Percentiles rank a stretch among this genome's conserved stretches.
phyloP scores from a whole-genome alignment of 64 coral and sea anemone species.

The Stichodactyla helianthus region DNA sequence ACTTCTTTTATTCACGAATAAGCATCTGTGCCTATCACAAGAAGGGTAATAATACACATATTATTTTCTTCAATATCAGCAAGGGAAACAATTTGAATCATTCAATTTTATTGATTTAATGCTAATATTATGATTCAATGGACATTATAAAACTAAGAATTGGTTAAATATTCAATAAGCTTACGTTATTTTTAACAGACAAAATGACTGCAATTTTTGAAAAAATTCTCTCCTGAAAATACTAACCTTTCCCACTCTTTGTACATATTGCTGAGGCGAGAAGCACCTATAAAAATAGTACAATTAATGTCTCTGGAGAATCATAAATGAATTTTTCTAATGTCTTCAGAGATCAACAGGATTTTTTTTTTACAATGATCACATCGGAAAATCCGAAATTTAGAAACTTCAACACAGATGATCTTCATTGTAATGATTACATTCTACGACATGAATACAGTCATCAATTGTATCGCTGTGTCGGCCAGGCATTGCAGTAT shows the following conservation, averaged over 20 bases:
- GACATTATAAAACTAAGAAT: no score
- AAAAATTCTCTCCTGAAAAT: neutral
- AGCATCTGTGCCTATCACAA: no score
- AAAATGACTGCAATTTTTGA: neutral
- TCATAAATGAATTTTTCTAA: no score
- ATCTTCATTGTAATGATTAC: neutral
- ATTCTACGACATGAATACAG: neutral
- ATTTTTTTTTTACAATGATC: neutral
- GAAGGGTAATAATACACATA: no score
- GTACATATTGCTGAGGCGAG: slow-evolving; percentile 99
- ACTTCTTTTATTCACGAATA: no score
- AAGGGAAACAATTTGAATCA: no score
- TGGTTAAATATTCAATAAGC: neutral
- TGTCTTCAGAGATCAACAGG: no score
- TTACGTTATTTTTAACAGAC: neutral
- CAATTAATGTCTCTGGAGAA: no score
- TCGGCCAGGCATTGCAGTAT: neutral
- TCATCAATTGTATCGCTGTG: neutral
- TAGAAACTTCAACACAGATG: neutral
- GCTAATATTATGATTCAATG: no score
- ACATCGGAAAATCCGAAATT: neutral
- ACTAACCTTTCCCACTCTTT: slow-evolving; percentile 95
- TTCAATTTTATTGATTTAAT: no score
- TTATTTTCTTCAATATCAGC: no score
- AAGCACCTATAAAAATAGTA: slow-evolving; percentile 66